Evolutionary conservation across 1,140 invertebrate species (phyloP).

Genomic region (Solenopsis invicta): DNA sequence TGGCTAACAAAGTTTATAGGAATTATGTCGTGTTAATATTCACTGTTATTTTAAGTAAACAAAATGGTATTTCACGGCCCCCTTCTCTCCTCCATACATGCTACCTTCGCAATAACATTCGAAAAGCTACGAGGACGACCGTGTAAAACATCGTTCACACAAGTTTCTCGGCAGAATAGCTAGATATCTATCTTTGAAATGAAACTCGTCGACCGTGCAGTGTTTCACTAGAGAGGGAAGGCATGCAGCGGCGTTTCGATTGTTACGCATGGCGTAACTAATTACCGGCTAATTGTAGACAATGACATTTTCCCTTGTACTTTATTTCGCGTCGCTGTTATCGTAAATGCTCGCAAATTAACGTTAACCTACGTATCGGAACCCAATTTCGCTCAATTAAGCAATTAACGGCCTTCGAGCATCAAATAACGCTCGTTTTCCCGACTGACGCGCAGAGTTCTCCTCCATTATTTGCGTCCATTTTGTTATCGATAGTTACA

Average conservation of each 20-base stretch:
- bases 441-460: constrained; percentile 18
- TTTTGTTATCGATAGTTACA: constrained; percentile 49
- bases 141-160: neutral
- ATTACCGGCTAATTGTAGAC: constrained; percentile 57
- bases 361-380: constrained; percentile 54
- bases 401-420: constrained; percentile 63
- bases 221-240: constrained; percentile 28
- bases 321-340: constrained; percentile 57
- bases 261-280: constrained; percentile 61
- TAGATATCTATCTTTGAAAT: constrained; percentile 49
- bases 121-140: neutral
- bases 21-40: too few relatives aligned
- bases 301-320: constrained; percentile 56
- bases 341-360: constrained; percentile 50
- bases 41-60: too few relatives aligned
- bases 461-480: constrained; percentile 38
- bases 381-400: constrained; percentile 70
- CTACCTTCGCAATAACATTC: neutral
- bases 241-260: constrained; percentile 27
- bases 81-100: neutral
- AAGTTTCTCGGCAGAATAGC: constrained; percentile 18
- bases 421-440: constrained; percentile 60
- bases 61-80: too few relatives aligned
- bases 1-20: too few relatives aligned
- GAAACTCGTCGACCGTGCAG: constrained; percentile 22